phyloP scores from a whole-genome alignment of 2,113 vertebrate genomes.

The Pseudorhombus dupliciocellatus region DNA sequence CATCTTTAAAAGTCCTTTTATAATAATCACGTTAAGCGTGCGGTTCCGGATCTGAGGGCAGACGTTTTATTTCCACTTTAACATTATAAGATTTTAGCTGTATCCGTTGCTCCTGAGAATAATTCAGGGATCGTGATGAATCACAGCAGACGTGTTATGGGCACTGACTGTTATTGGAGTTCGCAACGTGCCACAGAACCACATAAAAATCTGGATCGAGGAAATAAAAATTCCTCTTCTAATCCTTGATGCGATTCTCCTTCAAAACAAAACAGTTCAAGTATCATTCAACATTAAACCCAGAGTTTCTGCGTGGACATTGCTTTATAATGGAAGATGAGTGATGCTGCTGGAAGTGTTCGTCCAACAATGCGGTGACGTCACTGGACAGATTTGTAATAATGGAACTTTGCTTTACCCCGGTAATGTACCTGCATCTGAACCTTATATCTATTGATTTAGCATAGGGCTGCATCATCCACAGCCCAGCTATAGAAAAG shows the following conservation, averaged over 20 bases:
- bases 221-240: too few relatives aligned
- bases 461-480: not conserved
- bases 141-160: not conserved
- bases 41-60: too few relatives aligned
- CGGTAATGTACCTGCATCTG: slow-evolving; percentile 16
- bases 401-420: slow-evolving; percentile 7
- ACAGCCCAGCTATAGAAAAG: slow-evolving; percentile 3
- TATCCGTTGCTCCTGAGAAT: not conserved
- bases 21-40: too few relatives aligned
- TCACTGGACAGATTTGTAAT: not conserved
- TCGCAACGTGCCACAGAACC: not conserved
- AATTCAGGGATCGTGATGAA: not conserved
- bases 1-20: slow-evolving; percentile 20
- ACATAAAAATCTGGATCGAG: not conserved
- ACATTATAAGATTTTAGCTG: not conserved
- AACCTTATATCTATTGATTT: slow-evolving; percentile 3
- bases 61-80: not conserved
- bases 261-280: slow-evolving; percentile 3
- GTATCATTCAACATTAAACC: not conserved
- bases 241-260: not conserved
- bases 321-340: slow-evolving; percentile 6
- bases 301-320: too few relatives aligned
- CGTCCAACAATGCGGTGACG: not conserved
- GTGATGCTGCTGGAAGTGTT: not conserved
- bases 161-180: not conserved